Conservation (phyloP, 2,888 invertebrate genomes). For the Lasioglossum leucozonium region DNA sequence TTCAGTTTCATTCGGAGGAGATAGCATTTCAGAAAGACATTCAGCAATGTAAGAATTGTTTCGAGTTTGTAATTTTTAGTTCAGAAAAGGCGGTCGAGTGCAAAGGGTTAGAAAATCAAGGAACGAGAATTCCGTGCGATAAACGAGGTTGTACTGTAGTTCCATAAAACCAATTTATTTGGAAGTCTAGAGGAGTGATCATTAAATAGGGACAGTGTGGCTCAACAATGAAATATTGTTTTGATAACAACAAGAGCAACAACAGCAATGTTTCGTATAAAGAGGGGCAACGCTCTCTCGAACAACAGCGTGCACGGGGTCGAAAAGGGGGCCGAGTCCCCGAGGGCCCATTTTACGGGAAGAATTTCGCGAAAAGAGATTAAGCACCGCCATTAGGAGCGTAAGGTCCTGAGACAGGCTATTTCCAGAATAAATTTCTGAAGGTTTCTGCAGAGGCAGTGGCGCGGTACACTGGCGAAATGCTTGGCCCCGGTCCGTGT, state of each 20-base stretch:
- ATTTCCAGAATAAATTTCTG: slow-evolving; percentile 25
- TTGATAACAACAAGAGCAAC: background rate
- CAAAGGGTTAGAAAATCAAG: background rate
- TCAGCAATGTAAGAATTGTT: too few species aligned
- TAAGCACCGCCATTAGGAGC: slow-evolving; percentile 9
- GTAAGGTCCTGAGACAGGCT: background rate
- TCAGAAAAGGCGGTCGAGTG: too few species aligned
- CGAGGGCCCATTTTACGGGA: background rate
- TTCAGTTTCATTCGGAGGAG: too few species aligned
- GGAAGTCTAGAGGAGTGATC: background rate
- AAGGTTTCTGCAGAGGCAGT: slow-evolving; percentile 10
- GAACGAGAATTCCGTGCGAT: too few species aligned
- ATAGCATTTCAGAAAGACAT: too few species aligned
- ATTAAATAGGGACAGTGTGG: background rate
- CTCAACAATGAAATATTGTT: background rate
- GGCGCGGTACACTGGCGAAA: background rate
- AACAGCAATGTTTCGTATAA: background rate
- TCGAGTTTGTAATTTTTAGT: background rate
- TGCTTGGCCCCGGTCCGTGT: background rate
- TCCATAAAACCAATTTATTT: background rate
- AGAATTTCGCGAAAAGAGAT: background rate
- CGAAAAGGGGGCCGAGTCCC: background rate
- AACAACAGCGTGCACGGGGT: background rate
- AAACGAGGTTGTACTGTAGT: background rate
- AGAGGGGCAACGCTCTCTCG: background rate